Evolutionary conservation across 2,797 vertebrate genomes (phyloP).

Genomic region (Silurus aristotelis): DNA sequence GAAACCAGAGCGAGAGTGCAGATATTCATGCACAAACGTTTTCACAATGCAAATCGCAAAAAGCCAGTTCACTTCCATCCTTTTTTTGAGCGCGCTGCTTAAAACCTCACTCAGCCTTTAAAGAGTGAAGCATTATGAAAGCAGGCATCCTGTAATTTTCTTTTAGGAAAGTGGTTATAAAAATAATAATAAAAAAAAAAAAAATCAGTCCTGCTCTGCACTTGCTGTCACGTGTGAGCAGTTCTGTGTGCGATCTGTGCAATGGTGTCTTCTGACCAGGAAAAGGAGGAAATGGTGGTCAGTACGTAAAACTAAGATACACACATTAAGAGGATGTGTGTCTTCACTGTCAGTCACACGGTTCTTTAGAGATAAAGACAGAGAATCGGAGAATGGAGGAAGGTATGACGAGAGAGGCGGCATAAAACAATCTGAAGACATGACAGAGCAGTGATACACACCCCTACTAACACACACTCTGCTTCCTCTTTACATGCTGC

Average conservation of each 20-base stretch:
- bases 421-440: not conserved
- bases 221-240: not conserved
- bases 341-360: conserved; percentile 18
- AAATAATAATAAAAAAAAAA: no score
- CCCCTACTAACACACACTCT: not conserved
- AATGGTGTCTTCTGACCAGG: conserved; percentile 12
- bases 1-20: conserved; percentile 12
- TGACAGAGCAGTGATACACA: not conserved
- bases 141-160: conserved; percentile 8
- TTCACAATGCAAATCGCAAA: conserved; percentile 12
- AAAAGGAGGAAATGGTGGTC: conserved; percentile 46
- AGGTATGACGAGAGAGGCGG: not conserved
- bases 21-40: conserved; percentile 3
- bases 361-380: conserved; percentile 21
- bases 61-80: not conserved
- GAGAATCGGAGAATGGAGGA: conserved; percentile 31
- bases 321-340: conserved; percentile 9
- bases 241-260: conserved; percentile 1
- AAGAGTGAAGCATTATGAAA: not conserved
- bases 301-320: not conserved
- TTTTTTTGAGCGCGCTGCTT: not conserved
- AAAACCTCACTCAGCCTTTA: conserved; percentile 11
- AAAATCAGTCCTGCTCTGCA: not conserved
- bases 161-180: not conserved
- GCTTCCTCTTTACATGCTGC: conserved; percentile 29